Percentiles rank a stretch among this genome's conserved stretches.
These are phyloP conservation scores for Mastomys natalensis DNA, from an alignment of 2,113 vertebrate species.

Conservation along the genomic window DNA sequence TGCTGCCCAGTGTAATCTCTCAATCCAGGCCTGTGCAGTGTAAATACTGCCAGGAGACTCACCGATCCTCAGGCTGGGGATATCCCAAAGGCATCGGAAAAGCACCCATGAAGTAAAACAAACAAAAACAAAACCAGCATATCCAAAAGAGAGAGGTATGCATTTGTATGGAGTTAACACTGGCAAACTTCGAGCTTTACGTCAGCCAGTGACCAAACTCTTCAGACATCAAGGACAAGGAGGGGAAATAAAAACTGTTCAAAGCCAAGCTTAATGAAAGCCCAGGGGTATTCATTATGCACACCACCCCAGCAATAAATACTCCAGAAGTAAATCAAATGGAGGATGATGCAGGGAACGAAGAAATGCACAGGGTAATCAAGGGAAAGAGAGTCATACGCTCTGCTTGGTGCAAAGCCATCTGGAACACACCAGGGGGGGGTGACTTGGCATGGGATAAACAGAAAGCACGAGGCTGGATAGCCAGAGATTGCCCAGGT, in stretches of 20 bases:
- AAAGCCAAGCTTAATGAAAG: conserved; percentile 76
- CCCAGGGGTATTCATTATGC: conserved; percentile 78
- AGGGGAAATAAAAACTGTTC: conserved; percentile 72
- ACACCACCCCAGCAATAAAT: conserved; percentile 71
- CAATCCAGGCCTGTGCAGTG: background rate
- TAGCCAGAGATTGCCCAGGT: conserved; percentile 28
- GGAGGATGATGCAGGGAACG: conserved; percentile 47
- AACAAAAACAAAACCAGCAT: background rate
- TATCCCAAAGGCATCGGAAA: background rate
- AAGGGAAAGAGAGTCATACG: conserved; percentile 74
- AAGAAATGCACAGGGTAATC: conserved; percentile 69
- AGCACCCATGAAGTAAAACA: background rate
- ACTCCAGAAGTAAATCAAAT: conserved; percentile 81
- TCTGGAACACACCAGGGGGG: conserved; percentile 72
- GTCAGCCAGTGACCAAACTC: conserved; percentile 63
- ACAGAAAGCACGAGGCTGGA: background rate
- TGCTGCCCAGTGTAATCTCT: background rate
- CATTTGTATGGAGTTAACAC: conserved; percentile 28
- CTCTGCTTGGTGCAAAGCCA: conserved; percentile 72
- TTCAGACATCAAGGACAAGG: conserved; percentile 67
- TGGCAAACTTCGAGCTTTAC: conserved; percentile 42
- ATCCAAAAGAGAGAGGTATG: conserved; percentile 15
- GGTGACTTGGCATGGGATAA: background rate
- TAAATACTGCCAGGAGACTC: background rate
- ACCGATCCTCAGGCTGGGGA: background rate